Percentiles rank a stretch among this genome's conserved stretches.
These are phyloP conservation scores for pig (Sus scrofa) DNA, from an alignment of 2,113 vertebrate species.

Conservation along the genomic window DNA sequence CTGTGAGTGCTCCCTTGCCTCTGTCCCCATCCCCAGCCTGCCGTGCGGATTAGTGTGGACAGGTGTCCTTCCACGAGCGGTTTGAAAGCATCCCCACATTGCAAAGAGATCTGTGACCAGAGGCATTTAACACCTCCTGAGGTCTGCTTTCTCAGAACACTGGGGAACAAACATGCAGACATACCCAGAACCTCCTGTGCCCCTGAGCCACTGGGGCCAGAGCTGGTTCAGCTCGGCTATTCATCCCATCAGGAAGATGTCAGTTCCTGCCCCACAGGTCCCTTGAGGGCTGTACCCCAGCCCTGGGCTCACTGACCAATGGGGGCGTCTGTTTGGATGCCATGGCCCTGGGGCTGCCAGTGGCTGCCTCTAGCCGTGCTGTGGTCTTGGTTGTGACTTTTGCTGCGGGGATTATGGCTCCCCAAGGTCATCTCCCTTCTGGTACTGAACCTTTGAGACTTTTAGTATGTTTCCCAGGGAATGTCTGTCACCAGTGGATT, in stretches of 20 bases:
- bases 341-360: background rate
- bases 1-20: conserved; percentile 88
- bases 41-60: accelerated
- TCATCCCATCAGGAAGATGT: background rate
- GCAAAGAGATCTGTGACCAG: background rate
- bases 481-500: background rate
- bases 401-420: accelerated
- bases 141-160: background rate
- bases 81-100: background rate
- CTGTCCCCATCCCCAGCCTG: background rate
- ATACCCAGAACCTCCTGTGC: background rate
- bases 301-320: background rate
- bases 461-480: background rate
- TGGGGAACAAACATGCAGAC: background rate
- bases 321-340: accelerated
- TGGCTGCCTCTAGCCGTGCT: background rate
- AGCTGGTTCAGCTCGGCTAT: background rate
- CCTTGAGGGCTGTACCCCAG: background rate
- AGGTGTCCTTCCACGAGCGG: background rate
- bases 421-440: background rate
- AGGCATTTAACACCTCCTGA: background rate
- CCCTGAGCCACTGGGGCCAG: background rate
- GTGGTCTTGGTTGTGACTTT: background rate
- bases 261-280: background rate
- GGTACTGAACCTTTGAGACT: background rate